Percentiles rank a stretch among this genome's conserved stretches.
These are phyloP conservation scores for Eonycteris spelaea DNA, from an alignment of 2,113 vertebrate species.

Conservation along the genomic window DNA sequence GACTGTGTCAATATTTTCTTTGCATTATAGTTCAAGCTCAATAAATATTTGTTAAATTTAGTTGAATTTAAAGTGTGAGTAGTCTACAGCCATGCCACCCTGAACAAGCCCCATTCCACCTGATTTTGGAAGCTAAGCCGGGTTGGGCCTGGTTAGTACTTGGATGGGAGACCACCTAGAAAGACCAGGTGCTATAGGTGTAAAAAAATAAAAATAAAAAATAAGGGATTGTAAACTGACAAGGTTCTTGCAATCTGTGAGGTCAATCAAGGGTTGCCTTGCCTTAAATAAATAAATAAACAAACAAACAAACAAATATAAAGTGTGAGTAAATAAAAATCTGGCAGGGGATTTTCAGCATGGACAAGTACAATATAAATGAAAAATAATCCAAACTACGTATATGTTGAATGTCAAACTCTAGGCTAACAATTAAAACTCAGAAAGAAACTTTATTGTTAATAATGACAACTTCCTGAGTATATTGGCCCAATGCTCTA, in stretches of 20 bases:
- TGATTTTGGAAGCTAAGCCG: too few relatives aligned
- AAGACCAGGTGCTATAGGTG: too few relatives aligned
- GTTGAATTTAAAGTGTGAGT: background rate
- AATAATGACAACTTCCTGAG: background rate
- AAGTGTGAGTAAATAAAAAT: background rate
- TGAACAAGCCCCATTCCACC: too few relatives aligned
- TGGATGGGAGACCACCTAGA: too few relatives aligned
- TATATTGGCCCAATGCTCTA: background rate
- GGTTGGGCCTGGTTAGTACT: too few relatives aligned
- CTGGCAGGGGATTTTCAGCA: background rate
- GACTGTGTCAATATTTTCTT: background rate
- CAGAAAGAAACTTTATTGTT: background rate
- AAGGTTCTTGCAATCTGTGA: too few relatives aligned
- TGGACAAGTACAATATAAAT: background rate
- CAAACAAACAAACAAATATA: background rate
- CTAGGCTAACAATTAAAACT: background rate
- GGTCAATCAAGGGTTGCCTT: too few relatives aligned
- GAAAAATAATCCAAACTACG: background rate
- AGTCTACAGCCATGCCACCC: too few relatives aligned
- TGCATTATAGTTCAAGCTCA: background rate
- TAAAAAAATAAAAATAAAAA: too few relatives aligned
- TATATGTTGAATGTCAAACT: background rate
- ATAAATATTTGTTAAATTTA: background rate
- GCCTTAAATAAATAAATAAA: too few relatives aligned
- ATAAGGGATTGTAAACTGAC: too few relatives aligned